A percentile compares a stretch with the other conserved stretches of the same genome.
phyloP scores from a whole-genome alignment of 2,888 invertebrate species.

The Drosophila stalkeri region DNA sequence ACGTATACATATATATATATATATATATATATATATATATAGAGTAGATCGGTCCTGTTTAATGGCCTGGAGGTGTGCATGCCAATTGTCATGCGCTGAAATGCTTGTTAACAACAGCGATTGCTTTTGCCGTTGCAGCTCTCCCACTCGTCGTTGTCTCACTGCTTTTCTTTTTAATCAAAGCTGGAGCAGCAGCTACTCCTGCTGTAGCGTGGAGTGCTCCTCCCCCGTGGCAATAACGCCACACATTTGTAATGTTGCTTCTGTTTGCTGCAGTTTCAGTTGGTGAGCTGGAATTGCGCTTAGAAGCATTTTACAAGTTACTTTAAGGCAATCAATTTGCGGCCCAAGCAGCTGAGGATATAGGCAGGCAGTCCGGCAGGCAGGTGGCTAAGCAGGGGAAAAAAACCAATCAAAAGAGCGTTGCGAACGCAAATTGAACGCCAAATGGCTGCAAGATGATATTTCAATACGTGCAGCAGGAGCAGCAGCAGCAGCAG shows the following conservation, averaged over 20 bases:
- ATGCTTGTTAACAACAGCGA: slow-evolving; percentile 82
- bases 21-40: neutral
- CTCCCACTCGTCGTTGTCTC: slow-evolving; percentile 48
- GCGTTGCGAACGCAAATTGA: slow-evolving; percentile 79
- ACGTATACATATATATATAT: too few species aligned
- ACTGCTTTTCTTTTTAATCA: slow-evolving; percentile 71
- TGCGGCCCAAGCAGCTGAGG: slow-evolving; percentile 59
- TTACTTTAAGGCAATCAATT: slow-evolving; percentile 83
- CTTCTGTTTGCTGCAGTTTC: slow-evolving; percentile 77
- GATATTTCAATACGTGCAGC: slow-evolving; percentile 74
- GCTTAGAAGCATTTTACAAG: slow-evolving; percentile 76
- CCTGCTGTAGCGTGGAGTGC: slow-evolving; percentile 33
- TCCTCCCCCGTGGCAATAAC: slow-evolving; percentile 83
- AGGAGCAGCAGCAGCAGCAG: neutral
- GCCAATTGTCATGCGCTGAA: slow-evolving; percentile 83
- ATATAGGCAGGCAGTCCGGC: neutral
- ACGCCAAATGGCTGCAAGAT: slow-evolving; percentile 79
- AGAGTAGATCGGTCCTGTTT: slow-evolving; percentile 36
- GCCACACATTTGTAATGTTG: slow-evolving; percentile 83
- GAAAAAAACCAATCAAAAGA: slow-evolving; percentile 76
- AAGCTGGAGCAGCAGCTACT: slow-evolving; percentile 46
- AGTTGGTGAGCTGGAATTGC: slow-evolving; percentile 28
- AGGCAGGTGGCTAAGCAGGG: slow-evolving; percentile 36
- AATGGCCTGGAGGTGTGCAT: slow-evolving; percentile 82
- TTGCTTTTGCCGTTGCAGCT: slow-evolving; percentile 57